phyloP scores from a whole-genome alignment of 2,113 vertebrate genomes.

The Calyptomena viridis region DNA sequence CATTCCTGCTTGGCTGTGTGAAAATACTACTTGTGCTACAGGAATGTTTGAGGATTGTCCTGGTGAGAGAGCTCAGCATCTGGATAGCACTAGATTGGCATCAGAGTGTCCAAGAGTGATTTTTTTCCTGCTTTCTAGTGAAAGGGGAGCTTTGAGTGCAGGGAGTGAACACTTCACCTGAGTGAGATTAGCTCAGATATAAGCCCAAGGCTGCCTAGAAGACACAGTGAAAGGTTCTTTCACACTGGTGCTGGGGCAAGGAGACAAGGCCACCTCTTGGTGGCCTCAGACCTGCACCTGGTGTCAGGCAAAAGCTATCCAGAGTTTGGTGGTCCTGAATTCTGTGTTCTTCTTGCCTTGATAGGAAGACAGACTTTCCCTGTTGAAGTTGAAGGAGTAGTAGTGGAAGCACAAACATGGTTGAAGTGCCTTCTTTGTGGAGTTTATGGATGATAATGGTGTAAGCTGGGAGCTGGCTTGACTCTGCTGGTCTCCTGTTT shows the following conservation, averaged over 20 bases:
- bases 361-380: neutral
- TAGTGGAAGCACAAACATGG: neutral
- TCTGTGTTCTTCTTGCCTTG: neutral
- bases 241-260: neutral
- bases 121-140: neutral
- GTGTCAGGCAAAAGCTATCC: neutral
- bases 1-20: neutral
- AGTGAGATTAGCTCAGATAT: neutral
- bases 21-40: neutral
- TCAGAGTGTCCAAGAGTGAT: neutral
- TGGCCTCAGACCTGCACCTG: neutral
- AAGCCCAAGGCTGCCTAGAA: neutral
- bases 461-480: neutral
- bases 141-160: neutral
- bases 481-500: neutral
- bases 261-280: neutral
- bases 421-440: neutral
- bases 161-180: neutral
- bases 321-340: neutral
- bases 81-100: neutral
- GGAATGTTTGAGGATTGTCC: neutral
- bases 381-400: neutral
- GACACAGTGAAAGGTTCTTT: neutral
- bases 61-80: neutral
- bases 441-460: neutral